A percentile compares a stretch with the other conserved stretches of the same genome.
These are phyloP conservation scores for Brachyptera risi DNA, from an alignment of 2,888 invertebrate genomes.

Conservation along the genomic window DNA sequence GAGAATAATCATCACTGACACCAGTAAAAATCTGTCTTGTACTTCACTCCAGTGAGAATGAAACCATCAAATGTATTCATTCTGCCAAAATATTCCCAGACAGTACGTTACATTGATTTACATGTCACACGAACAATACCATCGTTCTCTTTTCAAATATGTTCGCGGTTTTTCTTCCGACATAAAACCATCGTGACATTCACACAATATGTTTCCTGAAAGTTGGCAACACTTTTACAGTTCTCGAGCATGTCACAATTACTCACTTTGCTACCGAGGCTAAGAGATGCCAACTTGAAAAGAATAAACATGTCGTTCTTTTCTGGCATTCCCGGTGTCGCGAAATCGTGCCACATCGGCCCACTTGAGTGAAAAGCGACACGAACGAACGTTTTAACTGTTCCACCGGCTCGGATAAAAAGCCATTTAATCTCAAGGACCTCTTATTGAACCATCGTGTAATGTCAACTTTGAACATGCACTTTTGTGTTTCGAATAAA, in stretches of 20 bases:
- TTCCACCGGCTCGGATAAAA: neutral
- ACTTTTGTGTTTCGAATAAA: too few relatives aligned
- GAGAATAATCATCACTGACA: too few relatives aligned
- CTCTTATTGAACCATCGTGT: too few relatives aligned
- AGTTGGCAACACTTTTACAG: slow-evolving; percentile 4
- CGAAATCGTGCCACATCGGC: neutral
- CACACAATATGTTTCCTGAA: neutral
- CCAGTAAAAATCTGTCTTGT: too few relatives aligned
- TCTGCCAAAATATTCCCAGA: too few relatives aligned
- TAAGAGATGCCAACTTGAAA: slow-evolving; percentile 1
- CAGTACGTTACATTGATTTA: too few relatives aligned
- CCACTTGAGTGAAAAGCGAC: too few relatives aligned
- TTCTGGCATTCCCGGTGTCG: neutral
- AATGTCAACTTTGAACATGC: too few relatives aligned
- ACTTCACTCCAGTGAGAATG: too few relatives aligned
- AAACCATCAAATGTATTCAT: too few relatives aligned
- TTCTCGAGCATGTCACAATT: slow-evolving; percentile 1
- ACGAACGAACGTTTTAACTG: neutral
- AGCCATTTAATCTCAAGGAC: neutral
- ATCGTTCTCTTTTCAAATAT: neutral
- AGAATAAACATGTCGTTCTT: neutral
- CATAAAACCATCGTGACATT: neutral
- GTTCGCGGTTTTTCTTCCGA: neutral
- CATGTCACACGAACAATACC: too few relatives aligned
- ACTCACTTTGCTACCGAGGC: neutral